These are phyloP conservation scores for Drosophila nebulosa DNA, from an alignment of 1,140 invertebrate species.

Conservation along the genomic window DNA sequence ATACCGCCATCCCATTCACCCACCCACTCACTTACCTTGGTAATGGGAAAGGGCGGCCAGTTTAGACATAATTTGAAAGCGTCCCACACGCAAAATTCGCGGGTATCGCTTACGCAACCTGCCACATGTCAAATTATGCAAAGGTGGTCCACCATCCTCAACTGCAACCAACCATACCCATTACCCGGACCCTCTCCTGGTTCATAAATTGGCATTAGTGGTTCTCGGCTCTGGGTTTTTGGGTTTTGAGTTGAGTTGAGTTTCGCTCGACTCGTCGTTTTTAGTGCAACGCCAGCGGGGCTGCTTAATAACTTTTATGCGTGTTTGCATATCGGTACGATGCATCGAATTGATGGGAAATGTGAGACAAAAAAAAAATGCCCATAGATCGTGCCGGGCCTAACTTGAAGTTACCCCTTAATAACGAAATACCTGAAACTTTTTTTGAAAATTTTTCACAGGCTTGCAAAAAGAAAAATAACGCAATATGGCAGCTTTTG, in stretches of 20 bases:
- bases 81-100: constrained; percentile 27
- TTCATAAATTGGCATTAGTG: constrained; percentile 73
- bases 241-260: background rate
- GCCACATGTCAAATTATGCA: constrained; percentile 71
- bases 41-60: constrained; percentile 6
- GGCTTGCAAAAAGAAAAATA: too few species aligned
- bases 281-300: constrained; percentile 60
- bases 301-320: constrained; percentile 75
- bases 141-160: constrained; percentile 5
- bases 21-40: constrained; percentile 34
- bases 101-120: constrained; percentile 60
- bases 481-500: too few species aligned
- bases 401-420: background rate
- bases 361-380: constrained; percentile 4
- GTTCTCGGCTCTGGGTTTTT: constrained; percentile 1
- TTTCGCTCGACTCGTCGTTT: constrained; percentile 31
- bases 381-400: background rate
- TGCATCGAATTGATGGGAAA: constrained; percentile 53
- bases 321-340: constrained; percentile 66
- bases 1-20: background rate
- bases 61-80: constrained; percentile 67
- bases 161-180: background rate
- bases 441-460: too few species aligned
- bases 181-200: background rate
- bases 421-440: too few species aligned